Base-by-base conservation (phyloP, 1,140 invertebrate species). In the Zaprionus vittiger region DNA sequence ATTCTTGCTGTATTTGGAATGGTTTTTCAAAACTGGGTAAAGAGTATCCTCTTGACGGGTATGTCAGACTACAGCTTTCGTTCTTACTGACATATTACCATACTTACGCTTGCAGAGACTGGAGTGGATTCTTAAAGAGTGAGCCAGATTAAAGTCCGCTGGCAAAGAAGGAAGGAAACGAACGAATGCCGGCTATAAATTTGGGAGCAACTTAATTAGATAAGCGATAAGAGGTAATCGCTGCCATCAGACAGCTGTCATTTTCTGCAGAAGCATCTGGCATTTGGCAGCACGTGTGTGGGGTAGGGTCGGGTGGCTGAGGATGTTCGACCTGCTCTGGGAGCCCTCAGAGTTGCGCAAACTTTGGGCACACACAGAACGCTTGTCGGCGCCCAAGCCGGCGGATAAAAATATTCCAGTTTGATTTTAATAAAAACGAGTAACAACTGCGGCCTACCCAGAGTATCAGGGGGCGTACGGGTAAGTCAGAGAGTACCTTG, bases 391-490 rank as follows among this genome's bases (percentile, higher is more conserved):
- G 11, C 26, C 44, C 20, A 79, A 57, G 74, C 24, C 44, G 28
- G 20, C 66, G 74, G 68, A 79, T 34, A 66, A 76, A 81, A 85
- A 85, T 81, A 81, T 76, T 61, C 71, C 79, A 79, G 66, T 82
- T 85, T 71, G 82, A 85, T 86, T 86, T 85, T 86, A 85, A 86
- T 85, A 85, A 79, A 75, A 85, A 61, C 70, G 67, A 70, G 54
- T 68, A 81, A 55, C 68, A 82, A 61, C 62, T 65, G 61, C 22
- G 26, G 56, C 73, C 41, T 47, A 78, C 20, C 47, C 12, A 1
- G 5, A 11, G 24, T 15, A 12, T 22, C 41, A 28, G 14, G 22
- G 5, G 31, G 28, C 38, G 26, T 26, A 24, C n/a, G 57, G 22
- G 3, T 26, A 55, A 47, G 52, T 26, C 57, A 57, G 62, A 73